phyloP scores from a whole-genome alignment of 2,888 invertebrate species.

The Cheilosia vulpina region DNA sequence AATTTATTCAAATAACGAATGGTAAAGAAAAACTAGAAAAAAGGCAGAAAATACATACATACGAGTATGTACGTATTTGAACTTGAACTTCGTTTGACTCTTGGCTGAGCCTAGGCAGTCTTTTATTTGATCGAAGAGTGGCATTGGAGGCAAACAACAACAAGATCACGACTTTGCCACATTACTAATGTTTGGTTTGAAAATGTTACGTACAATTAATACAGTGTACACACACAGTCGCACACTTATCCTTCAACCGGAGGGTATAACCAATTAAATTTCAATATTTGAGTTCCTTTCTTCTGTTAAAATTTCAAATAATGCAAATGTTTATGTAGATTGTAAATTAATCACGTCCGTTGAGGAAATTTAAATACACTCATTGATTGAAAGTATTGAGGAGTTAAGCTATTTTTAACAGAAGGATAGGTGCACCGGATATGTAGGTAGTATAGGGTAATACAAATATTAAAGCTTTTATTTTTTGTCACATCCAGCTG shows the following conservation, averaged over 20 bases:
- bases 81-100: slow-evolving; percentile 66
- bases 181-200: slow-evolving; percentile 19
- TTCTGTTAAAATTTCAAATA: not conserved
- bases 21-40: slow-evolving; percentile 1
- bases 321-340: not conserved
- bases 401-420: no score
- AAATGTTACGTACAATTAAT: not conserved
- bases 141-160: slow-evolving; percentile 19
- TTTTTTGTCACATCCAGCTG: no score
- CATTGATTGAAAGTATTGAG: not conserved
- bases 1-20: slow-evolving; percentile 63
- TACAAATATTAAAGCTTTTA: no score
- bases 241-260: not conserved
- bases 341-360: slow-evolving; percentile 1
- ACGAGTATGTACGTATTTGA: slow-evolving; percentile 32
- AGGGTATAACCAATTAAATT: slow-evolving; percentile 1
- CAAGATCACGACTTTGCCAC: not conserved
- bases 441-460: no score
- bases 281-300: not conserved
- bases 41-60: not conserved
- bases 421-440: no score
- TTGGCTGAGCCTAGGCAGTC: slow-evolving; percentile 45
- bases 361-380: not conserved
- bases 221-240: not conserved
- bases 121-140: not conserved